Evolutionary conservation across 2,888 invertebrate genomes (phyloP).

Genomic region (Trachelus stipa): DNA sequence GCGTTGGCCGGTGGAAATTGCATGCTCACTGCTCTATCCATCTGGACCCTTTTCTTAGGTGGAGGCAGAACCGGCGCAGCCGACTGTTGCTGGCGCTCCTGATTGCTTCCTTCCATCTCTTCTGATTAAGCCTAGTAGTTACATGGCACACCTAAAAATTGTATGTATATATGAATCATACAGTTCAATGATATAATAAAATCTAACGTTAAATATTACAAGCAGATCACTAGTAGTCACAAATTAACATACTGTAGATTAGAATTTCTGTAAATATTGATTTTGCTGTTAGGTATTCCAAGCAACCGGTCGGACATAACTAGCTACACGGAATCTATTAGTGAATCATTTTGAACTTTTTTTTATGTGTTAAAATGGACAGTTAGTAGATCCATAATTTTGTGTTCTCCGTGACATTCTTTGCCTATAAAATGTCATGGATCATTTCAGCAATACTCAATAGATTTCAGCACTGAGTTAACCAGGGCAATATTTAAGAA

Average conservation of each 20-base stretch:
- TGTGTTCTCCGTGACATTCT: background rate
- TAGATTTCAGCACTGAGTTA: background rate
- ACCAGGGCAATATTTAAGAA: background rate
- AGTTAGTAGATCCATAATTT: background rate
- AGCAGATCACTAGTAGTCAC: background rate
- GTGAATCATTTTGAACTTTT: background rate
- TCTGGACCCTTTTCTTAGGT: constrained; percentile 46
- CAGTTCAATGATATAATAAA: background rate
- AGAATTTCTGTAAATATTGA: background rate
- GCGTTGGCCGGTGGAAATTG: constrained; percentile 42
- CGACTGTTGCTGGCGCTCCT: constrained; percentile 19
- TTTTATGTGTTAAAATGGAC: background rate
- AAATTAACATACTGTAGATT: background rate
- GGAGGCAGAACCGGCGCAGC: constrained; percentile 32
- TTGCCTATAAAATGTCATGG: background rate
- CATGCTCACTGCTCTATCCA: constrained; percentile 54
- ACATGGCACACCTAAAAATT: background rate
- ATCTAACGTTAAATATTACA: background rate
- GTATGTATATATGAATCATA: background rate
- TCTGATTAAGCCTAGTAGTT: background rate
- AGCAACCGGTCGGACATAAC: background rate
- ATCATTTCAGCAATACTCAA: background rate
- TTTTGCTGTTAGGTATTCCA: background rate
- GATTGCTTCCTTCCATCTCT: background rate
- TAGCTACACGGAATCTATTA: background rate